phyloP scores from a whole-genome alignment of 2,797 vertebrate genomes.

The Cirrhinus molitorella region DNA sequence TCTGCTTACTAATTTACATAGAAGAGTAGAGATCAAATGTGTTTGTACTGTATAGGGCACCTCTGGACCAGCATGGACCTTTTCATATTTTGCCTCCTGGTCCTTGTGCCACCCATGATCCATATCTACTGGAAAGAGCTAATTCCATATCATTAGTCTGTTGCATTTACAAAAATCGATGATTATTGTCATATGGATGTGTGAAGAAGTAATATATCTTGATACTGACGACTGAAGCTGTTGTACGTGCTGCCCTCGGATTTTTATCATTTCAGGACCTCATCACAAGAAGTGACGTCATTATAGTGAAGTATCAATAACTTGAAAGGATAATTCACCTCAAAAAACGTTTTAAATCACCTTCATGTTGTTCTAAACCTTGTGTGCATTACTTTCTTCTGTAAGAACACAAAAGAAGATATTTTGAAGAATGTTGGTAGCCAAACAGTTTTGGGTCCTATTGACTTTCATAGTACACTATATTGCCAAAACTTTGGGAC shows the following conservation, averaged over 20 bases:
- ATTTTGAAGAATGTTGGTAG: neutral
- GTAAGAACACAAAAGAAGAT: neutral
- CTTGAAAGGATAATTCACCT: constrained; percentile 1
- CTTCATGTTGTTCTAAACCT: neutral
- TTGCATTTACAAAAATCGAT: constrained; percentile 43
- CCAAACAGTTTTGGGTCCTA: neutral
- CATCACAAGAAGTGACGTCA: neutral
- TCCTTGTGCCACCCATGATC: constrained; percentile 29
- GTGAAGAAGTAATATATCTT: constrained; percentile 49
- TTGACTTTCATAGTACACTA: neutral
- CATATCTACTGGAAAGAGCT: constrained; percentile 55
- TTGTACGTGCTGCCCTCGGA: neutral
- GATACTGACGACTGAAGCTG: constrained; percentile 27
- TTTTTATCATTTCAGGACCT: constrained; percentile 11
- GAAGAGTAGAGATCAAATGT: constrained; percentile 59
- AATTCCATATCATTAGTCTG: constrained; percentile 52
- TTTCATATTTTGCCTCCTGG: constrained; percentile 47
- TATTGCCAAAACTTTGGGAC: no score
- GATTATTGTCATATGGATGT: constrained; percentile 42
- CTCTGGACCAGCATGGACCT: constrained; percentile 33
- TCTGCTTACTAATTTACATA: constrained; percentile 33
- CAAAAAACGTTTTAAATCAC: no score
- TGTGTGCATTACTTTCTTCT: neutral
- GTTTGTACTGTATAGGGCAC: constrained; percentile 58
- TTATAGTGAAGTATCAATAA: neutral